Evolutionary conservation across 2,113 vertebrate genomes (phyloP), one percentile per base, ranked within the genome.

Genomic region (Rissa tridactyla): DNA sequence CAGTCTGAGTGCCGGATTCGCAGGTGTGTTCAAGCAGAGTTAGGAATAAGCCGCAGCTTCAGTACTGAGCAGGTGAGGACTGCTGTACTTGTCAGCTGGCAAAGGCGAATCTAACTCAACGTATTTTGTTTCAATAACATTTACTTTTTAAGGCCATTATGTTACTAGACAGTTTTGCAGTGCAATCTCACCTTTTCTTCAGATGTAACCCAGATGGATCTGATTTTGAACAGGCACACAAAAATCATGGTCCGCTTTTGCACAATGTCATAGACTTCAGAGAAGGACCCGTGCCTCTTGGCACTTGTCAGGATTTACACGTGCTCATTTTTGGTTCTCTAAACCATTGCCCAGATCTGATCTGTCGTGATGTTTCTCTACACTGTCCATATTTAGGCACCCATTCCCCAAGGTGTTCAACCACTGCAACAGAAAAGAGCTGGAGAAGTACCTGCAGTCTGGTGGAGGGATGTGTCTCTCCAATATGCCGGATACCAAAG

Each of bases 401-500:
- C 99, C 99, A 1, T 99, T 99, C 86, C 99, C 99, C 49, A 98
- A 97, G 46, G 99, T 99, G 44, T 99, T 99, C 96, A 99, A 99
- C 81, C 84, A 54, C 11, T 99, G 99, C 96, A 99, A 99, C 92
- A 96, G 97, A 75, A 98, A 80, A 81, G 99, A 99, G 91, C 98
- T 99, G 95, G 98, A 98, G 82, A 98, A 98, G 77, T 99, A 99
- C 85, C 98, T 99, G 97, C 98, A 92, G 94, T 99, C 99, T 36
- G 99, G 99, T 10, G 99, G 99, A 70, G 99, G 99, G 25, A 99
- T 99, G 98, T 99, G 99, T 95, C 99, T 99, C 70, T 99, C 98
- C 92, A 99, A 99, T 58, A 98, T 99, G 97, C 99, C 99, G 2
- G 99, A 99, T 96, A 99, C 99, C 69, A 98, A 97, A 89, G 97